Base-by-base conservation (phyloP, 2,888 invertebrate species). In the Perdita meconis region DNA sequence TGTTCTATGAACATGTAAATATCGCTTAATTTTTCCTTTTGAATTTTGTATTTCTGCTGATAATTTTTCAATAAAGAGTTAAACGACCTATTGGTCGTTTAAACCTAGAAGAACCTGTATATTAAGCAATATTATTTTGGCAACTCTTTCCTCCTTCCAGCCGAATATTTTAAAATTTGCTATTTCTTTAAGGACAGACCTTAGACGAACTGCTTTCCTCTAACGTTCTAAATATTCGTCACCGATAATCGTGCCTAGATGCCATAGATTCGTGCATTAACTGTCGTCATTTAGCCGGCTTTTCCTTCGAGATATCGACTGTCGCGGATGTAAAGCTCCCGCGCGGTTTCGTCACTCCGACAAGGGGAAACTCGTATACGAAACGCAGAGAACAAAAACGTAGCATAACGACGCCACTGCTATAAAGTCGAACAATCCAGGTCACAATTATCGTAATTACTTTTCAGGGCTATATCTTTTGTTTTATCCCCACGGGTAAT, bases 381-480 rank as follows among this genome's bases (percentile, higher is more conserved):
- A 42, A 59, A 38, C 38, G 12, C 1, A n/a, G 42, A 26, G 34
- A 63, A 51, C 63, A 42, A 36, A 44, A 30, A 36, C 60, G 36
- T 38, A 34, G 10, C 22, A 19, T 51, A 24, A 61, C 66, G 40
- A 26, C 22, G 34, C n/a, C 26, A n/a, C 63, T 26, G 34, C 24
- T 75, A 40, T 51, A 59, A 44, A 38, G 47, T 40, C 61, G 69
- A 40, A 26, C 47, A 55, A 78, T 63, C 67, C 75, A 72, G 78
- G 78, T 78, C 72, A 67, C 67, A 64, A 67, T 60, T 51, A 74
- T 57, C 34, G 71, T 67, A 72, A 78, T 78, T 71, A 59, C 60
- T 63, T 40, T 53, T 72, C 40, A 12, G 59, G 64, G 40, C 42
- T 57, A 57, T 44, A 64, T 40, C 30, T 16, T 40, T 12, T 22